Percentiles rank a stretch among this genome's conserved stretches.
phyloP scores from a whole-genome alignment of 2,888 invertebrate genomes.

The Anarsia innoxiella region DNA sequence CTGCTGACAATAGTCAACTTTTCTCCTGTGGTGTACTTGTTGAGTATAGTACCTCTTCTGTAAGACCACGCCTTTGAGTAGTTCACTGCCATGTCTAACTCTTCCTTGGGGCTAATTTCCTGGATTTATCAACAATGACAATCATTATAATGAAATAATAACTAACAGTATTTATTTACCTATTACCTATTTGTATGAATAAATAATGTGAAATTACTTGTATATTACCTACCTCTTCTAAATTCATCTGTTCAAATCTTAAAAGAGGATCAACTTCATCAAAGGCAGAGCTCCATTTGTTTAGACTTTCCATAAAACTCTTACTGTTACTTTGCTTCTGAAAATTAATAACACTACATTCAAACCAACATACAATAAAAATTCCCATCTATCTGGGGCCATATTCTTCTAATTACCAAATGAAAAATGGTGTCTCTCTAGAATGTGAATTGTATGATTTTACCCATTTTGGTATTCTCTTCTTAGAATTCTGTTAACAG shows the following conservation, averaged over 20 bases:
- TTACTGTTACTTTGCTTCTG: constrained; percentile 46
- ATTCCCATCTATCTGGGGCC: too few relatives aligned
- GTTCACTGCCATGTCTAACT: constrained; percentile 40
- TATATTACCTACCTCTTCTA: constrained; percentile 49
- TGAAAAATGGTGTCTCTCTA: too few relatives aligned
- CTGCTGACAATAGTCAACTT: constrained; percentile 93
- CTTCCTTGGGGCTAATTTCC: constrained; percentile 32
- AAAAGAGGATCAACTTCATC: constrained; percentile 61
- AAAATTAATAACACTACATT: background rate
- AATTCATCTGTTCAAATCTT: constrained; percentile 57
- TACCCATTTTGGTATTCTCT: too few relatives aligned
- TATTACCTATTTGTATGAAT: too few relatives aligned
- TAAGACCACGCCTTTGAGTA: constrained; percentile 85
- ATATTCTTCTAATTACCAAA: too few relatives aligned
- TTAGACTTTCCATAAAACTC: constrained; percentile 50
- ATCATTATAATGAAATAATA: background rate
- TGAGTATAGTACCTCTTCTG: constrained; percentile 85
- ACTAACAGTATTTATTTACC: too few relatives aligned
- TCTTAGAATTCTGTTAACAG: too few relatives aligned
- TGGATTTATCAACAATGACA: constrained; percentile 19
- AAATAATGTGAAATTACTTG: too few relatives aligned
- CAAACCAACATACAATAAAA: too few relatives aligned
- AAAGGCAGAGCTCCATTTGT: constrained; percentile 62
- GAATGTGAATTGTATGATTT: too few relatives aligned
- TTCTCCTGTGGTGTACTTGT: constrained; percentile 94